Evolutionary conservation across 2,113 vertebrate genomes (phyloP), one percentile per base, ranked within the genome.

Genomic region (Ceyx margarethae): DNA sequence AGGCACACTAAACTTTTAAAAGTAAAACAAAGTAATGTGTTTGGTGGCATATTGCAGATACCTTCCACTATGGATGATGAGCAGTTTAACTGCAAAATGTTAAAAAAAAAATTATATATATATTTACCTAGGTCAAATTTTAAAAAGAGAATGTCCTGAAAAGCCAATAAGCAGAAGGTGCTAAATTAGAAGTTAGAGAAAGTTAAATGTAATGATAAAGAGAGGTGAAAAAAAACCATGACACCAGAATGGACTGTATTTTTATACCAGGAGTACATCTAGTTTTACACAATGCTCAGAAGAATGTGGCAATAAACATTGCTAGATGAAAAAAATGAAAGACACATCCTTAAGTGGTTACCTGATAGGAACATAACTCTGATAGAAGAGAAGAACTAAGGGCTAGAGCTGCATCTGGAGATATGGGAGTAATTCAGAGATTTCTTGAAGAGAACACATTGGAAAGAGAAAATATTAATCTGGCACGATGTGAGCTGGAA

Each of bases 201-300:
- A 56, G 19, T 68, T 69, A 62, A 45, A 58, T 18, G 13, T 42
- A 69, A 31, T 8, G 16, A 57, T n/a, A 54, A 35, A 65, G 45
- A 71, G 15, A 61, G 17, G 5, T n/a, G 15, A 46, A 17, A 17
- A 45, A 23, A 53, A 40, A 35, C 3, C 2, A 21, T 15, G 5
- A 26, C 2, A 26, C 33, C 1, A 0, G 37, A 71, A n/a, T 8
- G 7, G 19, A 50, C 31, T 6, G 1, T 58, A 19, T 29, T 77
- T 85, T 85, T 65, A 8, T n/a, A 20, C 43, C 19, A 14, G 26
- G 6, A 16, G 71, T 85, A 35, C 11, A 37, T 29, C 29, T n/a
- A 35, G 5, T 61, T 78, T 45, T 33, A 57, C 2, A 72, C 11
- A 29, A 61, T 2, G 67, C 28, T 78, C 26, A 62, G 67, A 78